These are phyloP conservation scores for Hyposmocoma kahamanoa DNA, from an alignment of 1,140 invertebrate genomes.

Conservation along the genomic window DNA sequence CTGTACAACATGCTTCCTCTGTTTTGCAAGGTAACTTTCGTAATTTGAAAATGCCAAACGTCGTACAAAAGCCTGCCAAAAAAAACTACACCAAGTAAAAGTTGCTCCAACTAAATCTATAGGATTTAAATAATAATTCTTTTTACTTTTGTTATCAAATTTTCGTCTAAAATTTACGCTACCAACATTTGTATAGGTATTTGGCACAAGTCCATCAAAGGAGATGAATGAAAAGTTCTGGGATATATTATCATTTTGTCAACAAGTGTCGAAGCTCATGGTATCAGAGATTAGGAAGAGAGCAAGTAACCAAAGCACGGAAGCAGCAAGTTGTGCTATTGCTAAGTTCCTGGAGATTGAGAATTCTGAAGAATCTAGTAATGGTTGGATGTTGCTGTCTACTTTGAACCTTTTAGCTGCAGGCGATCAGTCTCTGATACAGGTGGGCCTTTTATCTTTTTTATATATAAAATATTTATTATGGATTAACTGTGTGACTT, in stretches of 20 bases:
- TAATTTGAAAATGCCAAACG: too few relatives aligned
- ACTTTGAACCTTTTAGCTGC: conserved; percentile 93
- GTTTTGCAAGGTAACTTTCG: conserved; percentile 92
- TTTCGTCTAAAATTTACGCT: too few relatives aligned
- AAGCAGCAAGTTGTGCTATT: conserved; percentile 95
- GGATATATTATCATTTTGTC: conserved; percentile 93
- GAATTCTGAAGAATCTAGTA: conserved; percentile 92
- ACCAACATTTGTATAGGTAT: conserved; percentile 83
- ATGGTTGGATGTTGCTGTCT: conserved; percentile 96
- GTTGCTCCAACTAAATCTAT: too few relatives aligned
- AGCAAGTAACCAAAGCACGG: conserved; percentile 96
- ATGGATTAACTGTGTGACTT: too few relatives aligned
- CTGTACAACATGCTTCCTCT: conserved; percentile 98
- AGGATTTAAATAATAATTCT: too few relatives aligned
- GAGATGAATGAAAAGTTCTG: conserved; percentile 97
- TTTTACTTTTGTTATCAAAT: too few relatives aligned
- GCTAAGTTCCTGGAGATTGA: conserved; percentile 96
- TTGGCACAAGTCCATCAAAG: conserved; percentile 89
- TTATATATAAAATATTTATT: too few relatives aligned
- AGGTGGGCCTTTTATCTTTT: conserved; percentile 41
- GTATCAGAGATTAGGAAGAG: conserved; percentile 94
- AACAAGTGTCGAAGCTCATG: conserved; percentile 96
- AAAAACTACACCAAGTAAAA: too few relatives aligned
- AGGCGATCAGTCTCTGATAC: conserved; percentile 78
- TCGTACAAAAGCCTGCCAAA: too few relatives aligned